Evolutionary conservation across 2,797 vertebrate genomes (phyloP).

Genomic region (Threskiornis aethiopicus): DNA sequence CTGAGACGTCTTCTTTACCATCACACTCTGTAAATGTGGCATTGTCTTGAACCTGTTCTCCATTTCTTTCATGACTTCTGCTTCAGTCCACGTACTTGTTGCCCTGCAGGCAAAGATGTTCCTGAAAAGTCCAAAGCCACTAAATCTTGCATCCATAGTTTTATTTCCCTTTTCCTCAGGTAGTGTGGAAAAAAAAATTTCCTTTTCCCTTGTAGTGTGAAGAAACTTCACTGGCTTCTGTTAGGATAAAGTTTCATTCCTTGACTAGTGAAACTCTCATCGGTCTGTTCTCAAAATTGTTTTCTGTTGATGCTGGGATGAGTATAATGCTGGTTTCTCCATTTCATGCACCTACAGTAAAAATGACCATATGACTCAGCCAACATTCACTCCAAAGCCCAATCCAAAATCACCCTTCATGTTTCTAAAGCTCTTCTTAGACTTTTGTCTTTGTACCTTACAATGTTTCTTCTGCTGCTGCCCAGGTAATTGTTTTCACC

Average conservation of each 20-base stretch:
- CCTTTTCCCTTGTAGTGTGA: background rate
- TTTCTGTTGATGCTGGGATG: background rate
- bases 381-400: background rate
- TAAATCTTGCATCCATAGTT: background rate
- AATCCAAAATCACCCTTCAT: background rate
- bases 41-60: background rate
- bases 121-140: accelerated
- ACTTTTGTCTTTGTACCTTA: background rate
- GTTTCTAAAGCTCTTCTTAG: background rate
- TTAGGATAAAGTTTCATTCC: background rate
- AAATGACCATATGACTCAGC: background rate
- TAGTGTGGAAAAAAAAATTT: too few species aligned
- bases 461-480: background rate
- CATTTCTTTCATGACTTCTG: background rate
- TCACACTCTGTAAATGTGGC: background rate
- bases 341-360: background rate
- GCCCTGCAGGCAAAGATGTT: background rate
- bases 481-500: background rate
- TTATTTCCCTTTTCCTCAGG: background rate
- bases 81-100: background rate
- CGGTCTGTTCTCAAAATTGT: background rate
- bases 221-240: background rate
- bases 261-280: background rate
- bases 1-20: background rate
- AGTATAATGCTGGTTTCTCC: background rate